phyloP scores from a whole-genome alignment of 1,140 invertebrate genomes.

The Lordiphosa mommai region DNA sequence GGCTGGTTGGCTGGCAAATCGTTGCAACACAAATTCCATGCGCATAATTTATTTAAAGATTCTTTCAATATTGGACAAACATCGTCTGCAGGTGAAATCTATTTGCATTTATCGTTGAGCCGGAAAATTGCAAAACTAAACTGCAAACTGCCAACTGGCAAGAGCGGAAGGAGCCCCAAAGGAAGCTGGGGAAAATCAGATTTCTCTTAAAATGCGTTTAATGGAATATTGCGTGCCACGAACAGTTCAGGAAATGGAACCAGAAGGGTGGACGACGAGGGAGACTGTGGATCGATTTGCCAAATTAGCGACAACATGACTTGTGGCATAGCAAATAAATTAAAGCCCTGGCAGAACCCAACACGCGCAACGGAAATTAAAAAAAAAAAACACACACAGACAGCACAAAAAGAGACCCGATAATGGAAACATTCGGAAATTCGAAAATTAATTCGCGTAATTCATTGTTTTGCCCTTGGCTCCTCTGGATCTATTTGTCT shows the following conservation, averaged over 20 bases:
- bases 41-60: constrained; percentile 75
- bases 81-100: constrained; percentile 76
- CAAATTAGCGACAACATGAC: constrained; percentile 58
- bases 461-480: neutral
- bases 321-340: constrained; percentile 50
- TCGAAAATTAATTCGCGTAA: constrained; percentile 37
- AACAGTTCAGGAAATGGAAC: constrained; percentile 10
- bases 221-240: constrained; percentile 40
- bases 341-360: constrained; percentile 27
- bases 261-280: neutral
- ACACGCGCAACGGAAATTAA: constrained; percentile 52
- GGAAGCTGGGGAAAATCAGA: constrained; percentile 45
- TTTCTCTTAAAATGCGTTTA: constrained; percentile 55
- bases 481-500: neutral
- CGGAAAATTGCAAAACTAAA: constrained; percentile 75
- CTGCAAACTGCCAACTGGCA: constrained; percentile 51
- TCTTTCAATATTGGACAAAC: constrained; percentile 71
- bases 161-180: constrained; percentile 12
- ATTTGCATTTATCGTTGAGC: constrained; percentile 77
- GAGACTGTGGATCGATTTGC: constrained; percentile 30
- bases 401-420: neutral
- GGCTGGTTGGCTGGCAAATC: constrained; percentile 9
- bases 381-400: constrained; percentile 27
- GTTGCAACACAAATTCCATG: constrained; percentile 54
- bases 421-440: constrained; percentile 36